These are phyloP conservation scores for Mactra quadrangularis DNA, from an alignment of 1,140 invertebrate species.

Conservation along the genomic window DNA sequence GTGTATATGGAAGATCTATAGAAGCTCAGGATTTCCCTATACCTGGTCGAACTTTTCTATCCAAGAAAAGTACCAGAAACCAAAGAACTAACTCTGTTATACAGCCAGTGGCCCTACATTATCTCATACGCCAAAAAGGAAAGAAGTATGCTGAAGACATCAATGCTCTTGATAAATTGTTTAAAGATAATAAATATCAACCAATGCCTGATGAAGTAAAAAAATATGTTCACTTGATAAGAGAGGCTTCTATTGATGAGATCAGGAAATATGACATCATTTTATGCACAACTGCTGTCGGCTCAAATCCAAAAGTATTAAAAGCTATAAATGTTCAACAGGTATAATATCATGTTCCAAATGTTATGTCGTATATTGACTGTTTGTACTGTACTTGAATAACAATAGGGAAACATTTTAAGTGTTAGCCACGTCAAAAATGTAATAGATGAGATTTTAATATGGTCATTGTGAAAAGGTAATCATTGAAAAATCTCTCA, in stretches of 20 bases:
- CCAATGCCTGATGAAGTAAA: conserved; percentile 46
- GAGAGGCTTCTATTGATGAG: conserved; percentile 64
- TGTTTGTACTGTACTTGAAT: no score
- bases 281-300: conserved; percentile 64
- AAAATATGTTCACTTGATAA: conserved; percentile 60
- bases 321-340: conserved; percentile 46
- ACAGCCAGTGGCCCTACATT: conserved; percentile 66
- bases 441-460: no score
- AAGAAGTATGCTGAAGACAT: conserved; percentile 69
- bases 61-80: conserved; percentile 37
- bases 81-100: conserved; percentile 49
- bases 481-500: no score
- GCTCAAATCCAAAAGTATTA: conserved; percentile 58
- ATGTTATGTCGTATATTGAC: not conserved
- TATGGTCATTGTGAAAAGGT: no score
- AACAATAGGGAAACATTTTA: not conserved
- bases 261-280: conserved; percentile 65
- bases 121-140: conserved; percentile 66
- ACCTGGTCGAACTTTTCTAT: conserved; percentile 57
- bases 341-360: conserved; percentile 20
- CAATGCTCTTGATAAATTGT: conserved; percentile 61
- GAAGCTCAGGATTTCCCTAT: conserved; percentile 69
- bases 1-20: conserved; percentile 70
- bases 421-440: no score
- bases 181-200: not conserved